Evolutionary conservation across 2,797 vertebrate genomes (phyloP), one percentile per base, ranked within the genome.

Genomic region (Enteromius anoplus): DNA sequence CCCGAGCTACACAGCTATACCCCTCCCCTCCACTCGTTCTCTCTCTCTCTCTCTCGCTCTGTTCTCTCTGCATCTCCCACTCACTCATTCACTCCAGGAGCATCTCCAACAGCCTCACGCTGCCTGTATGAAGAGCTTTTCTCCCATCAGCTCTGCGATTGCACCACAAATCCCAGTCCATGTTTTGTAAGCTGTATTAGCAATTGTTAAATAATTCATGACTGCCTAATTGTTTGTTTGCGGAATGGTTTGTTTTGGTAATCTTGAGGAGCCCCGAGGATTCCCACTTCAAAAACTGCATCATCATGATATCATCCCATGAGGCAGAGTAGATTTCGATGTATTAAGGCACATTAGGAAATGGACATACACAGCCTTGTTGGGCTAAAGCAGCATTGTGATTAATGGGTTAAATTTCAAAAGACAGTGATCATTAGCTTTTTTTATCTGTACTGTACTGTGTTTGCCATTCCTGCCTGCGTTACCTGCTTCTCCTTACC

Each of bases 161-260:
- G 75, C 88, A 89, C 86, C 88, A 87, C 84, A 40, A 86, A 85
- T 89, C 89, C 88, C 87, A 83, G 85, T 90, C 88, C 87, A 88
- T 88, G 86, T 91, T 91, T 93, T 90, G 71, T 92, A 89, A 79
- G 88, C 92, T 91, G 86, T 91, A 89, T 92, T 90, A 91, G 88
- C 90, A 80, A 85, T 89, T 92, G 88, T 89, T 94, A 91, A 91
- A 94, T 94, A 93, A 94, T 94, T 95, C 92, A 94, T 93, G 91
- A 93, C 90, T 87, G 90, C 89, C 87, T 94, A 94, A 94, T 93
- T 94, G 92, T 93, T 93, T 93, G 92, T 94, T 94, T 94, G 92
- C 89, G 93, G 91, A 93, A 92, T 93, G 90, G 91, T 94, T 94
- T 93, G 94, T 92, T 94, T 94, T 92, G 90, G 91, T 93, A 93